Evolutionary conservation across 1,140 invertebrate species (phyloP), one percentile per base, ranked within the genome.

Genomic region (Neodiprion pinetum): DNA sequence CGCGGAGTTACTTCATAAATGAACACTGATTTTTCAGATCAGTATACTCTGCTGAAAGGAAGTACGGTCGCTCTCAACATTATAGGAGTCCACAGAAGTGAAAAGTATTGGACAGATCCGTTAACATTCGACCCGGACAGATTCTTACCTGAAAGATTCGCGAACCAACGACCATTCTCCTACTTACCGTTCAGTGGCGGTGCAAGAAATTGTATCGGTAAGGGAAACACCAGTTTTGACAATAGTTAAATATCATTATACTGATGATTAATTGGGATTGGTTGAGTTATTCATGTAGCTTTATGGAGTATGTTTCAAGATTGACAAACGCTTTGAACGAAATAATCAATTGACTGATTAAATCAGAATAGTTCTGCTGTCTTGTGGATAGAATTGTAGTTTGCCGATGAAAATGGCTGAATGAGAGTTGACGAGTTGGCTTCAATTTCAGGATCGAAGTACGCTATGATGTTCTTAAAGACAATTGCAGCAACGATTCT

Each of bases 51-150:
- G 65, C 76, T 74, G 23, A 79, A 78, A 76, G 78, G 77, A 17
- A 78, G 67, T 28, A 75, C 75, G 1, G 73, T 79, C 8, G 74
- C 79, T 9, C 40, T 84, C 11, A 67, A 23, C 9, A 74, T 80
- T 10, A 70, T 81, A 12, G 75, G 70, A 14, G 28, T 93, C 12
- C 92, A 94, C 78, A 84, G 90, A 17, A 87, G 90, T 77, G 86
- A 89, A 23, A 83, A 90, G 70, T 83, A 89, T 9, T 79, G 78
- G 77, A 67, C 75, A 1, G 67, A 78, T 4, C 75, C 77, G 50
- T 12, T 72, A 1, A 78, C 75, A 72, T 78, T 78, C 67, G 75
- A 78, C 47, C 77, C 75, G 10, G 77, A 76, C 67, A 67, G 78
- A 77, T 79, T 79, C 67, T 65, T 77, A 49, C 76, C 78, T 9